Conservation (phyloP, 92 coral and sea anemone species). For the Zoanthus solanderi region DNA sequence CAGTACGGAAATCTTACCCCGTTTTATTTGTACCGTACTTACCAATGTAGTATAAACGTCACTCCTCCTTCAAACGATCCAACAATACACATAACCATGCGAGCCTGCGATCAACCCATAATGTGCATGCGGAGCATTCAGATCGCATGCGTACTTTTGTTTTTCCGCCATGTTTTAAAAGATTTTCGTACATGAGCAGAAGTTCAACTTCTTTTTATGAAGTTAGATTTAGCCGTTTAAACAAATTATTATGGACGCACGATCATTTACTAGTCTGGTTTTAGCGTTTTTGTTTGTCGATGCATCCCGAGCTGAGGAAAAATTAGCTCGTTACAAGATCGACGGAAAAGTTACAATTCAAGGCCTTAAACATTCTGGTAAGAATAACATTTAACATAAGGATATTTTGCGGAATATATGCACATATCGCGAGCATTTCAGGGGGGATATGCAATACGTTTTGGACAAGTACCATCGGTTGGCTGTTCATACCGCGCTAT, state of each 20-base stretch:
- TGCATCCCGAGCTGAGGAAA: conserved; percentile 67
- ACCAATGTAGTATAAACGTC: neutral
- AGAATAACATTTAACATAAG: neutral
- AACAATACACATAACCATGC: neutral
- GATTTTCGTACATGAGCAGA: neutral
- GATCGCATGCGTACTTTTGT: neutral
- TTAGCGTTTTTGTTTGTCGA: conserved; percentile 61
- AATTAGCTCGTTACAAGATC: conserved; percentile 82
- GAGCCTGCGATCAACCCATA: conserved; percentile 7
- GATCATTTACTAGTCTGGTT: conserved; percentile 19
- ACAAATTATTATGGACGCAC: conserved; percentile 18
- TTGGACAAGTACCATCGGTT: no score
- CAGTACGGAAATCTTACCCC: neutral
- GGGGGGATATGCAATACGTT: no score
- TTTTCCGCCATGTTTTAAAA: conserved; percentile 29
- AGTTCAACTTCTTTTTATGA: neutral
- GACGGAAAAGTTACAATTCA: conserved; percentile 92
- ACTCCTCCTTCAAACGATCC: neutral
- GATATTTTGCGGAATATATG: no score
- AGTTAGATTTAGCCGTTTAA: neutral
- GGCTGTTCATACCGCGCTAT: no score
- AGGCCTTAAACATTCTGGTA: conserved; percentile 88
- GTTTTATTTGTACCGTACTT: neutral
- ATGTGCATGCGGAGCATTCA: neutral
- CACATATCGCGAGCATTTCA: no score